A percentile compares a stretch with the other conserved stretches of the same genome.
Conservation (phyloP, 2,888 invertebrate genomes). For the Ectobius pallidus region DNA sequence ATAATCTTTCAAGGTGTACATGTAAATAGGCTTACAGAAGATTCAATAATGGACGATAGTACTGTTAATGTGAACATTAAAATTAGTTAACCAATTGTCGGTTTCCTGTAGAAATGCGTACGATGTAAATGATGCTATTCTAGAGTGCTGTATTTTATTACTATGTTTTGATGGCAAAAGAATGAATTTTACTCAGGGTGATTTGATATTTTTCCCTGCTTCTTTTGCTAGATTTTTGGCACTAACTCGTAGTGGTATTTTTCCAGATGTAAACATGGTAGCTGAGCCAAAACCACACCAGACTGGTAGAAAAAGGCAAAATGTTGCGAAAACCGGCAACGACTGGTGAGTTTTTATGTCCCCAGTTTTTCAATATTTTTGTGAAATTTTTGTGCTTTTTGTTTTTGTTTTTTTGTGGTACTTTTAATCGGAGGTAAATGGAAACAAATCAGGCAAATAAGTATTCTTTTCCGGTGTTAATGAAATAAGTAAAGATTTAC, state of each 20-base stretch:
- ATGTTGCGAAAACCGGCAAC: slow-evolving; percentile 69
- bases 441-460: too few species aligned
- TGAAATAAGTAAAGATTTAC: too few species aligned
- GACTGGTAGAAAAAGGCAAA: slow-evolving; percentile 69
- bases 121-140: too few species aligned
- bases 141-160: too few species aligned
- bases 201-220: background rate
- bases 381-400: slow-evolving; percentile 19
- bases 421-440: background rate
- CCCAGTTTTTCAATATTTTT: slow-evolving; percentile 30
- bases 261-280: slow-evolving; percentile 77
- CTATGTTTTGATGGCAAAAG: background rate
- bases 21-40: too few species aligned
- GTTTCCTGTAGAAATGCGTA: too few species aligned
- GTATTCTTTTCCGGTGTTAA: too few species aligned
- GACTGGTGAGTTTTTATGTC: slow-evolving; percentile 62
- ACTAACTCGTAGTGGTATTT: slow-evolving; percentile 47
- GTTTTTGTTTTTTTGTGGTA: slow-evolving; percentile 7
- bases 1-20: too few species aligned
- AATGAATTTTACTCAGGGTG: background rate
- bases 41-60: too few species aligned
- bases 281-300: slow-evolving; percentile 77
- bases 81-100: too few species aligned
- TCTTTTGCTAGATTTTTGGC: slow-evolving; percentile 6
- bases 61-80: too few species aligned